These are phyloP conservation scores for Denticeps clupeoides DNA, from an alignment of 2,797 vertebrate genomes.

Conservation along the genomic window DNA sequence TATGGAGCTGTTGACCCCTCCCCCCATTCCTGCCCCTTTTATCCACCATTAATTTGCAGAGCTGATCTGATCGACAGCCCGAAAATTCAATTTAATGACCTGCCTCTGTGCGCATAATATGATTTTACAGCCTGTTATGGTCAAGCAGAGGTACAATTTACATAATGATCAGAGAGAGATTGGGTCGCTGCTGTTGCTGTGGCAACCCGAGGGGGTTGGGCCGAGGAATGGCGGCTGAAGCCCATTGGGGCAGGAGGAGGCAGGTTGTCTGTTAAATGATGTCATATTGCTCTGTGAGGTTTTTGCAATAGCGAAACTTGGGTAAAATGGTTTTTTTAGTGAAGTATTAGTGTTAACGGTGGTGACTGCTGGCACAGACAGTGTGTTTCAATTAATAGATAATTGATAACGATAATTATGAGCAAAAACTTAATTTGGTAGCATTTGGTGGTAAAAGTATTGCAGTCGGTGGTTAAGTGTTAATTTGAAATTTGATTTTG, in stretches of 20 bases:
- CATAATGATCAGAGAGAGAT: conserved; percentile 73
- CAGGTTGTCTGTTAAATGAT: conserved; percentile 34
- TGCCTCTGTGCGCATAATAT: conserved; percentile 68
- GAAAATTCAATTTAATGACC: conserved; percentile 78
- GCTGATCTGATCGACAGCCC: conserved; percentile 65
- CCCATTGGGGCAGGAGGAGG: conserved; percentile 26
- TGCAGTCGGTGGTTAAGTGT: too few relatives aligned
- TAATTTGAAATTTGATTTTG: too few relatives aligned
- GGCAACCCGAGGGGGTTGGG: conserved; percentile 60
- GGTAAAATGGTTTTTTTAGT: too few relatives aligned
- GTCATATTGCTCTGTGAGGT: neutral
- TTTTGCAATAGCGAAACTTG: too few relatives aligned
- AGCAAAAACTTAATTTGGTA: too few relatives aligned
- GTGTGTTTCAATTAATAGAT: too few relatives aligned
- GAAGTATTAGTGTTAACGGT: too few relatives aligned
- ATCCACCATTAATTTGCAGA: conserved; percentile 67
- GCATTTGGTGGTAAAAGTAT: too few relatives aligned
- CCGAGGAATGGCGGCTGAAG: conserved; percentile 33
- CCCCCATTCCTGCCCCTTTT: conserved; percentile 39
- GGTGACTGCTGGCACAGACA: too few relatives aligned
- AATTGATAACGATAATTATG: too few relatives aligned
- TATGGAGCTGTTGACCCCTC: conserved; percentile 4
- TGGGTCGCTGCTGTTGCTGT: conserved; percentile 63
- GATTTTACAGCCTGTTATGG: conserved; percentile 77
- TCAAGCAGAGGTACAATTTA: conserved; percentile 70